phyloP scores from a whole-genome alignment of 2,888 invertebrate genomes.

The Pachliopta kotzebuea region DNA sequence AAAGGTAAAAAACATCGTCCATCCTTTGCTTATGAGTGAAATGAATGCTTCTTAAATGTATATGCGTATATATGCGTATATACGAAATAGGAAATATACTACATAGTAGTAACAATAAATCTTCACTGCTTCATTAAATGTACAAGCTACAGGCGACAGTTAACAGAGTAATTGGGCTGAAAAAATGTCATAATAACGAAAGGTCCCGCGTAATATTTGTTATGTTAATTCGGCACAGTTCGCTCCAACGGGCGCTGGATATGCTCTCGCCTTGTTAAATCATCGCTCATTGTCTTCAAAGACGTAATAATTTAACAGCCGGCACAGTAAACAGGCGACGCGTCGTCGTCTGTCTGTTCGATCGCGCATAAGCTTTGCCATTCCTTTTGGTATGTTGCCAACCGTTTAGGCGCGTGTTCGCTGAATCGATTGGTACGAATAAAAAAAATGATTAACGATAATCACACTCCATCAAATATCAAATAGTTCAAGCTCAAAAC shows the following conservation, averaged over 20 bases:
- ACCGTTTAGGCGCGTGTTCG: background rate
- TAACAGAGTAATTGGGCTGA: background rate
- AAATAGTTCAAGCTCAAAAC: no score
- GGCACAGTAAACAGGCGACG: constrained; percentile 22
- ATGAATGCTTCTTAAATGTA: no score
- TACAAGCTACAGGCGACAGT: background rate
- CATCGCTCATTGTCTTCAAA: constrained; percentile 23
- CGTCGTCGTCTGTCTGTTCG: constrained; percentile 16
- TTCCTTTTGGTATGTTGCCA: constrained; percentile 24
- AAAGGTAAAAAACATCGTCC: no score
- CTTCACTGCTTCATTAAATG: background rate
- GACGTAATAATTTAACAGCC: constrained; percentile 25
- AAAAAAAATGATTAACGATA: background rate
- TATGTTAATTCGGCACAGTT: constrained; percentile 12
- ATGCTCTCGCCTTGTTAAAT: constrained; percentile 22
- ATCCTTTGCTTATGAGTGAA: no score
- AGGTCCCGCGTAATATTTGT: background rate
- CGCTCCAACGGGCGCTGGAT: constrained; percentile 11
- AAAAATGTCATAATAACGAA: constrained; percentile 2
- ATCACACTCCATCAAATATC: no score
- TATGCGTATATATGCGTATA: no score
- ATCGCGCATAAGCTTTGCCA: constrained; percentile 14
- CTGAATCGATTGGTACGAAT: constrained; percentile 1
- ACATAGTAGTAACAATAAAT: no score
- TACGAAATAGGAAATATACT: no score